A percentile compares a stretch with the other conserved stretches of the same genome.
These are phyloP conservation scores for Hololepta plana DNA, from an alignment of 2,888 invertebrate species.

Conservation along the genomic window DNA sequence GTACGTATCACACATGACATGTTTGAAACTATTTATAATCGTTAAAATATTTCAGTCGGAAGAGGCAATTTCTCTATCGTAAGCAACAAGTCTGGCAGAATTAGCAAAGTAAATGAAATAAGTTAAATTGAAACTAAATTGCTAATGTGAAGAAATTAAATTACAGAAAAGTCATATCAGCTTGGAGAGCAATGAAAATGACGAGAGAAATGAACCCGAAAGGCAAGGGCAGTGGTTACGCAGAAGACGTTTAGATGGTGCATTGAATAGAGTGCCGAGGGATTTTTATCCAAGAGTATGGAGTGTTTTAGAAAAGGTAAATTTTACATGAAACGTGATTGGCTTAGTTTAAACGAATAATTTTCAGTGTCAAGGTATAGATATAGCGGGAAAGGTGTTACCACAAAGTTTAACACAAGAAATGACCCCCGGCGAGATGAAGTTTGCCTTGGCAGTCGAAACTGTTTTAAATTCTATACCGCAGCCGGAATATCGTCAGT, in stretches of 20 bases:
- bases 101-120: conserved; percentile 73
- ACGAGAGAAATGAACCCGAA: conserved; percentile 46
- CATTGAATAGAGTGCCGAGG: conserved; percentile 88
- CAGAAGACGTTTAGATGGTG: conserved; percentile 84
- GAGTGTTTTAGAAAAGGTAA: conserved; percentile 72
- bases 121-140: conserved; percentile 2
- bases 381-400: conserved; percentile 79
- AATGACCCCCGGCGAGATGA: conserved; percentile 97
- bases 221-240: conserved; percentile 95
- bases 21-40: conserved; percentile 3
- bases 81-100: conserved; percentile 70
- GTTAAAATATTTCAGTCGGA: conserved; percentile 39
- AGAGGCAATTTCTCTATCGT: conserved; percentile 77
- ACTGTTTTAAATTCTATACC: conserved; percentile 92
- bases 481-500: conserved; percentile 93
- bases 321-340: conserved; percentile 5
- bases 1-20: conserved; percentile 30
- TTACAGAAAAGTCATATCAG: conserved; percentile 32
- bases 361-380: conserved; percentile 74
- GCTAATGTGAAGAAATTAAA: conserved; percentile 2
- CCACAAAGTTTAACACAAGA: conserved; percentile 90
- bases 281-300: conserved; percentile 94
- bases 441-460: conserved; percentile 95
- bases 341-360: conserved; percentile 3
- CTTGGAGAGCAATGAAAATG: conserved; percentile 27